Percentiles rank a stretch among this genome's conserved stretches.
phyloP scores from a whole-genome alignment of 1,140 invertebrate genomes.

The Thalassaphorura encarpata region DNA sequence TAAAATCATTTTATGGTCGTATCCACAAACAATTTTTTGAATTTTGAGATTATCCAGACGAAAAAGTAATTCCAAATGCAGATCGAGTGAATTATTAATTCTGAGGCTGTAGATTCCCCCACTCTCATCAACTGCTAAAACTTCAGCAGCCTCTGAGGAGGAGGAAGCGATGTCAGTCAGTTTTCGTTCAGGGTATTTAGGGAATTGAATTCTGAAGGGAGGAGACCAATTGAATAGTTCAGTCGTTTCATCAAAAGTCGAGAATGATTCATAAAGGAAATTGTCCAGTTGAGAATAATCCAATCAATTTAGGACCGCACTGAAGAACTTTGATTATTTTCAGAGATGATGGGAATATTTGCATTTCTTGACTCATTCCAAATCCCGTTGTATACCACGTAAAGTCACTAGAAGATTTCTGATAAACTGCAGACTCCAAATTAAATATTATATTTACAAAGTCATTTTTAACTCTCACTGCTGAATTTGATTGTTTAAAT shows the following conservation, averaged over 20 bases:
- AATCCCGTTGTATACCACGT: slow-evolving; percentile 20
- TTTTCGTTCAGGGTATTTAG: neutral
- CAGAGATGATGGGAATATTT: slow-evolving; percentile 2
- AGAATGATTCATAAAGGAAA: neutral
- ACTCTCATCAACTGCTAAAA: slow-evolving; percentile 14
- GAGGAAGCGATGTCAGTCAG: slow-evolving; percentile 12
- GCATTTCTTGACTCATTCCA: neutral
- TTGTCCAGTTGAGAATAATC: neutral
- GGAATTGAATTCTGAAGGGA: neutral
- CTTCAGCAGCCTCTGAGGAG: slow-evolving; percentile 7
- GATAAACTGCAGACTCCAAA: slow-evolving; percentile 15
- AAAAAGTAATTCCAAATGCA: slow-evolving; percentile 4
- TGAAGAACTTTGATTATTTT: slow-evolving; percentile 3
- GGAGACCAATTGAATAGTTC: neutral
- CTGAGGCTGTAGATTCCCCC: slow-evolving; percentile 16
- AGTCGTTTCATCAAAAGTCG: neutral
- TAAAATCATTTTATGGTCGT: slow-evolving; percentile 65
- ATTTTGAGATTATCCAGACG: slow-evolving; percentile 38
- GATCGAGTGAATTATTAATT: no score
- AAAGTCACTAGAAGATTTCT: slow-evolving; percentile 6
- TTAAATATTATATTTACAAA: slow-evolving; percentile 1
- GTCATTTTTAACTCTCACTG: neutral
- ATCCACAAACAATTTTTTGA: slow-evolving; percentile 58
- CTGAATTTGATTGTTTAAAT: neutral
- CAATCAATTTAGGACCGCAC: neutral